Evolutionary conservation across 2,797 vertebrate genomes (phyloP).

Genomic region (Aselliscus stoliczkanus): DNA sequence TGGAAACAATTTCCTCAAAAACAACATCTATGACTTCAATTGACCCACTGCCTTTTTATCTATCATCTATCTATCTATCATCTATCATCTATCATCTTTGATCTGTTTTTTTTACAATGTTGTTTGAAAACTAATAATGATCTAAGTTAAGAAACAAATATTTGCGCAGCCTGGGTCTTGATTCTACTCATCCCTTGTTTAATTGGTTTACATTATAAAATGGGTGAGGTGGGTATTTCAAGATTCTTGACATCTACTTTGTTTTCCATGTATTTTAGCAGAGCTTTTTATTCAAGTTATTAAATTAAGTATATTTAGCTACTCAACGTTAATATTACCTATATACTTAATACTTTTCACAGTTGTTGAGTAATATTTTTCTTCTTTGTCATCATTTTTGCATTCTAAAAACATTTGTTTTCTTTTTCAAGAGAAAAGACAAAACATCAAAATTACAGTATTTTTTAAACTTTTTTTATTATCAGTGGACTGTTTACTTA

Average conservation of each 20-base stretch:
- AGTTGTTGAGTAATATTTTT: not conserved
- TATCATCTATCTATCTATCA: not conserved
- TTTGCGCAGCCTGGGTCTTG: not conserved
- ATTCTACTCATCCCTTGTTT: not conserved
- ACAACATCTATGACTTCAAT: not conserved
- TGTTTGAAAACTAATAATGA: not conserved
- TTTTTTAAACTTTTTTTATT: not conserved
- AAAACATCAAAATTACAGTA: not conserved
- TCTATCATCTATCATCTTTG: not conserved
- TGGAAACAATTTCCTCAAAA: not conserved
- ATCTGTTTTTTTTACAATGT: not conserved
- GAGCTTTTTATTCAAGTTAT: not conserved
- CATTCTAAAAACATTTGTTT: not conserved
- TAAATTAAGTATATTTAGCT: not conserved
- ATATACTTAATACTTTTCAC: not conserved
- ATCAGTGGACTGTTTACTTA: not conserved
- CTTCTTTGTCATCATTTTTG: not conserved
- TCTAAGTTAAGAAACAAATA: not conserved
- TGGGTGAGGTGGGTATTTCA: not conserved
- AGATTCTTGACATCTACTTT: not conserved
- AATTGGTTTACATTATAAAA: not conserved
- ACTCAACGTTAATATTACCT: not conserved
- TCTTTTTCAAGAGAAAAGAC: not conserved
- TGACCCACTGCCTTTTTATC: not conserved
- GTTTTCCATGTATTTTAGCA: not conserved